Percentiles rank a stretch among this genome's conserved stretches.
Evolutionary conservation across 2,113 vertebrate genomes (phyloP).

Genomic region (Gopherus evgoodei): DNA sequence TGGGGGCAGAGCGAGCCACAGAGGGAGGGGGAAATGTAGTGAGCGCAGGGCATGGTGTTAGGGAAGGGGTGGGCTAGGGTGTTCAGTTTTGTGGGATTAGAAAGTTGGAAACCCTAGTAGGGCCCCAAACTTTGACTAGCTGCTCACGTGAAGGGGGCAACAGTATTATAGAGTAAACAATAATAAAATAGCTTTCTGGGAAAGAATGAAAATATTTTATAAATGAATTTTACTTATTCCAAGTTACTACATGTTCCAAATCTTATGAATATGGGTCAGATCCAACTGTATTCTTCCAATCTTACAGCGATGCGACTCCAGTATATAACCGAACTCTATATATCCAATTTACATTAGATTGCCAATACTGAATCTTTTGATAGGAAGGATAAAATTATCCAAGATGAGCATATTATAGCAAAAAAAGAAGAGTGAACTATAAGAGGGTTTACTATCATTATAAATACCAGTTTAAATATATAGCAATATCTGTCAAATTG

Average conservation of each 20-base stretch:
- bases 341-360: fast-evolving
- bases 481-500: background rate
- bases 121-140: background rate
- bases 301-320: background rate
- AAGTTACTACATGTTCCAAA: background rate
- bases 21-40: too few relatives aligned
- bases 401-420: fast-evolving
- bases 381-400: background rate
- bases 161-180: background rate
- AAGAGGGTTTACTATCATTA: background rate
- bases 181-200: background rate
- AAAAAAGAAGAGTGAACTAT: background rate
- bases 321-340: background rate
- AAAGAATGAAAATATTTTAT: background rate
- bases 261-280: background rate
- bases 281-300: background rate
- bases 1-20: too few relatives aligned
- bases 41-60: too few relatives aligned
- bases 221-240: background rate
- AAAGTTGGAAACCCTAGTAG: too few relatives aligned
- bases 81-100: too few relatives aligned
- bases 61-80: too few relatives aligned
- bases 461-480: background rate
- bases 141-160: background rate
- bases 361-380: background rate